Percentiles rank a stretch among this genome's conserved stretches.
These are phyloP conservation scores for Nansenia antarctica DNA, from an alignment of 2,113 vertebrate species.

Conservation along the genomic window DNA sequence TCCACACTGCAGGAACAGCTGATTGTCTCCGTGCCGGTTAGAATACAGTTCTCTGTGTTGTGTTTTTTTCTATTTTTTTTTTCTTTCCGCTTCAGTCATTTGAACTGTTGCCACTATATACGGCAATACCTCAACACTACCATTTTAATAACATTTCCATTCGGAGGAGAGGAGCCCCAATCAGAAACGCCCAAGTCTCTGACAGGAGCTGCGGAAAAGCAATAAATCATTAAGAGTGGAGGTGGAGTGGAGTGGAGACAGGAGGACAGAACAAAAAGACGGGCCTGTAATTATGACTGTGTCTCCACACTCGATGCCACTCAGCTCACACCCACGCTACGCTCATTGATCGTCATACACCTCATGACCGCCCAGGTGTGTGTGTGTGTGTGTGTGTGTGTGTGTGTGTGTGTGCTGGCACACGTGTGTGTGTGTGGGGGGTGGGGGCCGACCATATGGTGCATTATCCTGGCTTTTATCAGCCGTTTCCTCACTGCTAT, in stretches of 20 bases:
- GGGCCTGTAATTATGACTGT: conserved; percentile 54
- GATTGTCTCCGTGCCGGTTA: conserved; percentile 18
- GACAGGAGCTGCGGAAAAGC: conserved; percentile 56
- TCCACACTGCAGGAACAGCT: conserved; percentile 29
- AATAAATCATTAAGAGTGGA: conserved; percentile 58
- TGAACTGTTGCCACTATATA: background rate
- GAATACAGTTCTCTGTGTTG: conserved; percentile 8
- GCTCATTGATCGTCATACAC: conserved; percentile 25
- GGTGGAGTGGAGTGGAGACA: conserved; percentile 15
- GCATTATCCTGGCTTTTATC: conserved; percentile 11
- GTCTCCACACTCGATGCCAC: conserved; percentile 37
- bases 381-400: conserved; percentile 15
- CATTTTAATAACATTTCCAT: conserved; percentile 57
- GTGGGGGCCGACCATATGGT: conserved; percentile 30
- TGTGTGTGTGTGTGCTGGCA: background rate
- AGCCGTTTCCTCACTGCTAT: conserved; percentile 3
- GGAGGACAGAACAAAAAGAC: conserved; percentile 15
- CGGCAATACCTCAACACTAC: background rate
- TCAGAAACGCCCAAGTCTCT: conserved; percentile 43
- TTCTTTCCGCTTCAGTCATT: background rate
- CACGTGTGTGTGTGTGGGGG: background rate
- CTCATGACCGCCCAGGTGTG: conserved; percentile 28
- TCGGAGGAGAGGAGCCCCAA: conserved; percentile 54
- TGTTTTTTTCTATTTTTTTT: too few relatives aligned
- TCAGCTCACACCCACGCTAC: conserved; percentile 29